phyloP scores from a whole-genome alignment of 1,140 invertebrate genomes.

The Nasonia longicornis region DNA sequence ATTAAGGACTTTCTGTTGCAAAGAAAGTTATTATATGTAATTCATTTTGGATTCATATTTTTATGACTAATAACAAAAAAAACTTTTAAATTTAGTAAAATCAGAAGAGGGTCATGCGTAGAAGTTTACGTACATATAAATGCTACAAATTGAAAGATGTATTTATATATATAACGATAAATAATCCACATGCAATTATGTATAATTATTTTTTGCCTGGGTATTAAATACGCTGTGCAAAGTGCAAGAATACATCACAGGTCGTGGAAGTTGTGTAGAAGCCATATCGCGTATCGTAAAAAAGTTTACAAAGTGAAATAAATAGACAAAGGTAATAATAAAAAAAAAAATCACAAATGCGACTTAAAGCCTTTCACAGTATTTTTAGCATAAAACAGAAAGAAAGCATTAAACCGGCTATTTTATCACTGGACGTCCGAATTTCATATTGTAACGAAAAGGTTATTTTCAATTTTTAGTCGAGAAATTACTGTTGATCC shows the following conservation, averaged over 20 bases:
- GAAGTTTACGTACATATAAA: neutral
- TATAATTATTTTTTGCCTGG: slow-evolving; percentile 38
- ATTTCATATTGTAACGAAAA: slow-evolving; percentile 49
- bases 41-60: slow-evolving; percentile 29
- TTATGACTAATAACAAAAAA: neutral
- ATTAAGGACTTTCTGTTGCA: slow-evolving; percentile 41
- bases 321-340: slow-evolving; percentile 1
- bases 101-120: neutral
- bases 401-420: slow-evolving; percentile 38
- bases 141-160: slow-evolving; percentile 17
- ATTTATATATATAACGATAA: slow-evolving; percentile 33
- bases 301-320: slow-evolving; percentile 40
- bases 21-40: slow-evolving; percentile 41
- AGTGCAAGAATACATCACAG: slow-evolving; percentile 53
- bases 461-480: slow-evolving; percentile 45
- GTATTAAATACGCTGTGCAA: slow-evolving; percentile 39
- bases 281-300: slow-evolving; percentile 53
- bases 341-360: slow-evolving; percentile 37
- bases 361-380: slow-evolving; percentile 54
- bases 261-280: slow-evolving; percentile 53
- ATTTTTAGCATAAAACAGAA: slow-evolving; percentile 51
- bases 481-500: neutral
- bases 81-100: neutral
- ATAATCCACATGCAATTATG: slow-evolving; percentile 38
- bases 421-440: slow-evolving; percentile 43